Evolutionary conservation across 2,113 vertebrate species (phyloP), one percentile per base, ranked within the genome.

Genomic region (Onychostruthus taczanowskii): DNA sequence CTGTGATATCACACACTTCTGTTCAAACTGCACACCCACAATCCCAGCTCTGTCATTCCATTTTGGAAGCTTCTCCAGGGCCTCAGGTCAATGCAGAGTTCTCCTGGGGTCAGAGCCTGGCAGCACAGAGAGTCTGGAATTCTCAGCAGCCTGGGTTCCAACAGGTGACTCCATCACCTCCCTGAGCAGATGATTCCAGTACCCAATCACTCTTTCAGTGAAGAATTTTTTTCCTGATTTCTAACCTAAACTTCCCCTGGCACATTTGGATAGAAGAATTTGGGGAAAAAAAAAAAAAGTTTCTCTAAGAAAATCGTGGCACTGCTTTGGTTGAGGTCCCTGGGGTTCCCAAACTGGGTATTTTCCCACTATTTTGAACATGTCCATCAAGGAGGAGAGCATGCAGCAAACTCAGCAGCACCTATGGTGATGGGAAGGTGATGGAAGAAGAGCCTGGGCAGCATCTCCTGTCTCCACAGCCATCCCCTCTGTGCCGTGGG

Each of bases 211-310:
- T 28, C 59, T 55, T 47, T 33, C 15, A 55, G 49, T 39, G 28
- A 74, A 47, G 28, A 33, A 28, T 18, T 23, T 55, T 55, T 84
- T 39, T 28, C 22, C 41, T 39, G 11, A 33, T 64, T 8, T 19
- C 28, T 10, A 7, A 18, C 15, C 41, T 39, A 18, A 64, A 28
- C 41, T 23, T 47, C 18, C 23, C 41, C 11, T 19, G 18, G 47
- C 0, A 0, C 8, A 41, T 44, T 55, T 31, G 5, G 18, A 23
- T 5, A 75, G 52, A n/a, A 67, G 23, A 67, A 37, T 56, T 19
- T 20, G 6, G 23, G 3, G 10, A 17, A 46, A 73, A 37, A 17
- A 46, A 73, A 49, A 77, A 17, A 13, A 5, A 39, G 20, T 16
- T 82, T 74, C 22, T 9, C 28, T 44, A 23, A 47, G 41, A 27